Evolutionary conservation across 2,113 vertebrate genomes (phyloP).

Genomic region (Aix galericulata): DNA sequence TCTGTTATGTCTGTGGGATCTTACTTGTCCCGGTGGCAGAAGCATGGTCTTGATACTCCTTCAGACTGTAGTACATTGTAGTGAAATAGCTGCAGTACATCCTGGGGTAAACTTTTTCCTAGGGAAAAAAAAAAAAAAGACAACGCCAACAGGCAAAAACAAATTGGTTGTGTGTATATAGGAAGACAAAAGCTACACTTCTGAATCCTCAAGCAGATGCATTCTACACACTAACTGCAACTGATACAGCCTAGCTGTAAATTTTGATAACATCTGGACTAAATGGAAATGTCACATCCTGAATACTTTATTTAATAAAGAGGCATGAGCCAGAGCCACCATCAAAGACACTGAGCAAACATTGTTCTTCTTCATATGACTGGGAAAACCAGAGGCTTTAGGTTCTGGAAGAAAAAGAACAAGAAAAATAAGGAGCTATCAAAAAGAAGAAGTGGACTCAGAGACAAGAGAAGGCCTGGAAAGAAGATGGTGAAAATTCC

Average conservation of each 20-base stretch:
- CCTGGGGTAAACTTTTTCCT: not conserved
- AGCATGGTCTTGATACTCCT: not conserved
- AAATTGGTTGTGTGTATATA: not conserved
- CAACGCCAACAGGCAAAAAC: not conserved
- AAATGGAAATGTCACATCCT: not conserved
- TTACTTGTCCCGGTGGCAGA: not conserved
- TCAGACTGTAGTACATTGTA: not conserved
- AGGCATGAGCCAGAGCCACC: not conserved
- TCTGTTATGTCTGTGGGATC: not conserved
- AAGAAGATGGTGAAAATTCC: not conserved
- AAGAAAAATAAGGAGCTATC: rapidly evolving
- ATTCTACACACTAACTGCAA: not conserved
- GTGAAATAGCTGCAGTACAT: not conserved
- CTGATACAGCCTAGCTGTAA: not conserved
- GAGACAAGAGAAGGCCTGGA: not conserved
- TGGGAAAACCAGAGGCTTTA: not conserved
- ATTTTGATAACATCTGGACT: not conserved
- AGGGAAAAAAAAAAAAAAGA: not conserved
- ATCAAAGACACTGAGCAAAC: not conserved
- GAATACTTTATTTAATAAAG: not conserved
- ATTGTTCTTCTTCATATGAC: not conserved
- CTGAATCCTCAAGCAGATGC: not conserved
- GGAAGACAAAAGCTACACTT: not conserved
- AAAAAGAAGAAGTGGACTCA: not conserved
- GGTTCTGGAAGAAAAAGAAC: not conserved